Percentiles rank a stretch among this genome's conserved stretches.
Conservation (phyloP, 2,113 vertebrate species). For the Sprattus sprattus region DNA sequence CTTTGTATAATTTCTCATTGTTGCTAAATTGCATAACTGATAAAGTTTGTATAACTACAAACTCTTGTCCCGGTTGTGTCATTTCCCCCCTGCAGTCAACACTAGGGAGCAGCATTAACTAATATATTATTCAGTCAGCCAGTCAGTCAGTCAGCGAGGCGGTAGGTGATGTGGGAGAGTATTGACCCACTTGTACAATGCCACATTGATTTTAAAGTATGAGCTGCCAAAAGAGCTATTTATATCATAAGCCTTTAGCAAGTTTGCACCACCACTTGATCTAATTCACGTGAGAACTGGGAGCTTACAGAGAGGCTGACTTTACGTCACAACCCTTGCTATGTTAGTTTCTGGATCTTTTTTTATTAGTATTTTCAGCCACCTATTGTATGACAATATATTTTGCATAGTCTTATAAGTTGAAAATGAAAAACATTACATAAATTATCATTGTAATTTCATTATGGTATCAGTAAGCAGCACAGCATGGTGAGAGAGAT, state of each 20-base stretch:
- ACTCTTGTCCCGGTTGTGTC: neutral
- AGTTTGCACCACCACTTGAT: neutral
- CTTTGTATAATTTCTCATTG: neutral
- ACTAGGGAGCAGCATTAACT: conserved; percentile 6
- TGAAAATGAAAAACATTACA: neutral
- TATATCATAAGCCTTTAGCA: neutral
- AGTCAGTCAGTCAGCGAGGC: neutral
- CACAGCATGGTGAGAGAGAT: neutral
- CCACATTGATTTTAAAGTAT: neutral
- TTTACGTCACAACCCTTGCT: neutral
- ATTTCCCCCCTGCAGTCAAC: neutral
- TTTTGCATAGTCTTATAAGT: neutral
- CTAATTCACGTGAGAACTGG: neutral
- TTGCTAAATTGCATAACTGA: neutral
- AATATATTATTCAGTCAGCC: neutral
- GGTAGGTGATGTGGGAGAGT: neutral
- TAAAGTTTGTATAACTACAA: neutral
- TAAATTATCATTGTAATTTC: neutral
- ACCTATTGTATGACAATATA: conserved; percentile 7
- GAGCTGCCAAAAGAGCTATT: conserved; percentile 2
- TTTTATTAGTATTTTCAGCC: neutral
- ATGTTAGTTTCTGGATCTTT: neutral
- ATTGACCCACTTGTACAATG: conserved; percentile 12
- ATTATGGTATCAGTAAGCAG: neutral
- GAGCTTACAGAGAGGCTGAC: neutral